Conservation (phyloP, 1,140 invertebrate genomes). For the Eulimnadia texana region DNA sequence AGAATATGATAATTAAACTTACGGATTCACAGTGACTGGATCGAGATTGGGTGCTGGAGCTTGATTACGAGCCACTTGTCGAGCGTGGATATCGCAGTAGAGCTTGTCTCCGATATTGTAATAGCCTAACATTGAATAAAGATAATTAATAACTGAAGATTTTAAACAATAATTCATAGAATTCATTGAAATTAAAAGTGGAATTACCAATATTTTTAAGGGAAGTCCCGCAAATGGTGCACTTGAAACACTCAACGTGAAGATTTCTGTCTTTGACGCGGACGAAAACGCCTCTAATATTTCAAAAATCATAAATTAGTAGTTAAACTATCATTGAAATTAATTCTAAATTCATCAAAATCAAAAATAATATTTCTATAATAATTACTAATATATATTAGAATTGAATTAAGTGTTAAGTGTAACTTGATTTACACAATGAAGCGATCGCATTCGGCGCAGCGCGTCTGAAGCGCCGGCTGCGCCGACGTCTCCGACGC, state of each 20-base stretch:
- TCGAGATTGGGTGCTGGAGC: conserved; percentile 56
- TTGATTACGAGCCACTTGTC: conserved; percentile 66
- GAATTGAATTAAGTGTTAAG: background rate
- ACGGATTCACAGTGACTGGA: conserved; percentile 66
- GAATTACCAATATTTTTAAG: conserved; percentile 72
- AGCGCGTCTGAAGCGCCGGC: conserved; percentile 29
- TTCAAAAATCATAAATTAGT: conserved; percentile 11
- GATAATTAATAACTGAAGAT: background rate
- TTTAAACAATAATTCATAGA: conserved; percentile 1
- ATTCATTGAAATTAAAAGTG: background rate
- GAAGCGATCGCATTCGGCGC: conserved; percentile 53
- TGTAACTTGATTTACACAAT: conserved; percentile 44
- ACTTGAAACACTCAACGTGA: conserved; percentile 94
- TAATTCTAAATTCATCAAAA: conserved; percentile 15
- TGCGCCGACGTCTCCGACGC: conserved; percentile 20
- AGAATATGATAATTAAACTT: conserved; percentile 2
- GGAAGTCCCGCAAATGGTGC: conserved; percentile 82
- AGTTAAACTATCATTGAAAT: background rate
- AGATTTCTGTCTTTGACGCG: conserved; percentile 90
- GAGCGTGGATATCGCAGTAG: conserved; percentile 91
- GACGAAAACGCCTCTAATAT: conserved; percentile 76
- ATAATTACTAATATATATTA: conserved; percentile 16
- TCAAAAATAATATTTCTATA: conserved; percentile 10
- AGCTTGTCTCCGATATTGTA: conserved; percentile 91
- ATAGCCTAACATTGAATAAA: conserved; percentile 41